Conservation (phyloP, 1,140 invertebrate species). For the Chironomus striatipennis region DNA sequence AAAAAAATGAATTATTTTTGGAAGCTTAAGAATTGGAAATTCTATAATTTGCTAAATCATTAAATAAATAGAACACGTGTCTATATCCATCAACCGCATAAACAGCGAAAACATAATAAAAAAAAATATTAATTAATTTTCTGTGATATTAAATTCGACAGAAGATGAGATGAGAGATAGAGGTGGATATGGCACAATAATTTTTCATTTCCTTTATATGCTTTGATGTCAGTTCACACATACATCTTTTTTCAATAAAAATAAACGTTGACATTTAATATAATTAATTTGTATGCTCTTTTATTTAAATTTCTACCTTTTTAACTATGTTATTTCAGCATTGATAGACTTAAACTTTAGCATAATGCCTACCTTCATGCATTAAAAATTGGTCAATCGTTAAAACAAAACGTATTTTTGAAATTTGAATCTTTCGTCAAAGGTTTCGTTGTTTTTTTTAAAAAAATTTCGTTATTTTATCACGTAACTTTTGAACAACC, state of each 20-base stretch:
- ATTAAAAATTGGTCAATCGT: too few species aligned
- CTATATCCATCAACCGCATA: not conserved
- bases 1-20: constrained; percentile 4
- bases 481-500: too few species aligned
- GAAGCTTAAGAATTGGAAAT: not conserved
- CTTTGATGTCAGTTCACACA: not conserved
- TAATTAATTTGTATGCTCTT: not conserved
- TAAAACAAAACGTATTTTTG: too few species aligned
- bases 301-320: too few species aligned
- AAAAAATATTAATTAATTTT: not conserved
- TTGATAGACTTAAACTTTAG: too few species aligned
- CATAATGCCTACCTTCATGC: too few species aligned
- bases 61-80: not conserved
- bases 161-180: not conserved
- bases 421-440: too few species aligned
- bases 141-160: not conserved
- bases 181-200: not conserved
- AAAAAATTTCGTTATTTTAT: too few species aligned
- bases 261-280: not conserved
- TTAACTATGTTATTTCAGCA: too few species aligned
- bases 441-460: too few species aligned
- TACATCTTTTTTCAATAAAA: constrained; percentile 3
- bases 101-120: not conserved
- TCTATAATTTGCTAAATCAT: constrained; percentile 13
- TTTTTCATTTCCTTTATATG: not conserved